Percentiles rank a stretch among this genome's conserved stretches.
Evolutionary conservation across 2,113 vertebrate genomes (phyloP).

Genomic region (Xiphophorus hellerii): DNA sequence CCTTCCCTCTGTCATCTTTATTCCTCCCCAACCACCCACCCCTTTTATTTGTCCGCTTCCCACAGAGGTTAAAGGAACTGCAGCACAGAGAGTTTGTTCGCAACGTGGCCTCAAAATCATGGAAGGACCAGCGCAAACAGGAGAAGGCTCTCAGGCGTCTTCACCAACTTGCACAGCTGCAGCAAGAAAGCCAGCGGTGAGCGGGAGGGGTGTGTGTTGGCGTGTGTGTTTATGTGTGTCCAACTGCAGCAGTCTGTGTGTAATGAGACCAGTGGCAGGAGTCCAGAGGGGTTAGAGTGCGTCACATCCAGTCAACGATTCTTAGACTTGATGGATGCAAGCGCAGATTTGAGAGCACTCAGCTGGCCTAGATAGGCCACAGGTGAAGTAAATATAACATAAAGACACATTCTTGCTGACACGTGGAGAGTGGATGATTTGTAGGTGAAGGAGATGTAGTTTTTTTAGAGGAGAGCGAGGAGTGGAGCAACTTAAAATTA

Average conservation of each 20-base stretch:
- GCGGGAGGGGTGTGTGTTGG: conserved; percentile 43
- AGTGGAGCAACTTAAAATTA: background rate
- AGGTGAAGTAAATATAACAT: conserved; percentile 70
- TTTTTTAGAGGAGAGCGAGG: conserved; percentile 11
- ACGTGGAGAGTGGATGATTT: conserved; percentile 14
- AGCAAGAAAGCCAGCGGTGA: conserved; percentile 90
- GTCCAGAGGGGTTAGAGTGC: conserved; percentile 59
- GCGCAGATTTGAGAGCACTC: conserved; percentile 57
- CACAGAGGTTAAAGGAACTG: conserved; percentile 95
- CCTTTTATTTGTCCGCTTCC: conserved; percentile 23
- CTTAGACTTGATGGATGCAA: conserved; percentile 66
- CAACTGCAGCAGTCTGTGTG: conserved; percentile 38
- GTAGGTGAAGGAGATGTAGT: conserved; percentile 12
- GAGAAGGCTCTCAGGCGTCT: conserved; percentile 94
- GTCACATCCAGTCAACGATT: conserved; percentile 65
- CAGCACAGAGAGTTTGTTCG: conserved; percentile 98
- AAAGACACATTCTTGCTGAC: conserved; percentile 45
- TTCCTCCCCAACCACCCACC: conserved; percentile 3
- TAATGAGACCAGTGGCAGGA: conserved; percentile 47
- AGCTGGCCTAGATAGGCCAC: conserved; percentile 52
- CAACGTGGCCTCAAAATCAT: conserved; percentile 97
- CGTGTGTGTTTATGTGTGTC: conserved; percentile 19
- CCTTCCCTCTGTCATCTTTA: conserved; percentile 11
- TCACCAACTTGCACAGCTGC: conserved; percentile 92
- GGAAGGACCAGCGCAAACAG: conserved; percentile 99